Base-by-base conservation (phyloP, 92 coral and sea anemone genomes). In the Chrysogorgia sp. region DNA sequence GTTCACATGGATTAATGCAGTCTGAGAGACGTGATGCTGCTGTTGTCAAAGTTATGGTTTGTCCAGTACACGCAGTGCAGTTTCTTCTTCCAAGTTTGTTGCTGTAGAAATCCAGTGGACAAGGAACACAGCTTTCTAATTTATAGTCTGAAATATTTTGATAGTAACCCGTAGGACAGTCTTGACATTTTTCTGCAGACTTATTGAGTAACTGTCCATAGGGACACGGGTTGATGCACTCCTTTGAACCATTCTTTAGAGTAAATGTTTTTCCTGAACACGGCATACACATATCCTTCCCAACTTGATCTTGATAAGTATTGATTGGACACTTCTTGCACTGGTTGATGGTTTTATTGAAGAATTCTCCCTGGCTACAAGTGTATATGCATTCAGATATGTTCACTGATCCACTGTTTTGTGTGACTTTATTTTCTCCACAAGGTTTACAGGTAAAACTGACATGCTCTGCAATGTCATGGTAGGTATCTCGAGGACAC, bases 401-500 rank as follows among this genome's bases (percentile, higher is more conserved):
- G 34, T 71, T 71, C 2, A 1, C 23, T 25, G 77, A 71, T 13
- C 60, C 62, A 49, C 15, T 32, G 13, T 71, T 24, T 19, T 45
- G 77, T 12, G 84, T 80, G 21, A 80, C 67, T 53, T 55, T 80
- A 29, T 63, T 37, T 23, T 31, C 8, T 9, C 67, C 76, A 55
- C 84, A 80, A 26, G 77, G 12, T 35, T 80, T 64, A 37, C 84
- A 80, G 14, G 41, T 5, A 8, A 55, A 47, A 12, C 49, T 47
- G 9, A 30, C 67, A 67, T 80, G 84, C 22, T 52, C 40, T 5
- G 17, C 28, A 10, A 13, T 61, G 55, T 80, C 84, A 34, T 65
- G 61, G 49, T 80, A 80, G 14, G 77, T 64, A 34, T 79, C 50
- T 26, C 10, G 20, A 17, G 83, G 83, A 66, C 83, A 79, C 15